These are phyloP conservation scores for Mythimna albipuncta DNA, from an alignment of 2,888 invertebrate species.

Conservation along the genomic window DNA sequence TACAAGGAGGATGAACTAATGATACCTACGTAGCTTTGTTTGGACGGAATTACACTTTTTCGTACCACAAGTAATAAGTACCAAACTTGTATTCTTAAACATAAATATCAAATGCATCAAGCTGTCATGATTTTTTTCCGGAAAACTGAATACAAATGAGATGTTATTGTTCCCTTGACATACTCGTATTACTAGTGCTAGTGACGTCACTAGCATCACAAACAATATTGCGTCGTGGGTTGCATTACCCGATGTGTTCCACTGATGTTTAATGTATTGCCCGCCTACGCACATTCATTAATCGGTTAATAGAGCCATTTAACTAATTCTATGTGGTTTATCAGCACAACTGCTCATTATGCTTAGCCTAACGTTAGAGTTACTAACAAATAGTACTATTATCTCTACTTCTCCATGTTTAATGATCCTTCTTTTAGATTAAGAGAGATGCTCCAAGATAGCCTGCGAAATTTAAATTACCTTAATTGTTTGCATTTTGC, in stretches of 20 bases:
- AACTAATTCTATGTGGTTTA: constrained; percentile 12
- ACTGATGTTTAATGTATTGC: constrained; percentile 10
- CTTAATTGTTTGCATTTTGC: too few species aligned
- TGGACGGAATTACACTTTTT: not conserved
- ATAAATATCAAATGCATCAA: not conserved
- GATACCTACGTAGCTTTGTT: not conserved
- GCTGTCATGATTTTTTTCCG: not conserved
- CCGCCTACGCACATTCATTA: constrained; percentile 7
- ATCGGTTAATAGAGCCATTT: constrained; percentile 12
- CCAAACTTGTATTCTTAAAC: too few species aligned
- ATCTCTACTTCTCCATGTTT: not conserved
- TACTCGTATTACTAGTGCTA: not conserved
- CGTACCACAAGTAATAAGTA: not conserved
- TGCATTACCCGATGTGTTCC: constrained; percentile 1
- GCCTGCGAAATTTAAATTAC: too few species aligned
- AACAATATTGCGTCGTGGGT: constrained; percentile 2
- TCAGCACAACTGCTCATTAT: not conserved
- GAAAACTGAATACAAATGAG: too few species aligned
- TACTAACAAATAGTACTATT: constrained; percentile 9
- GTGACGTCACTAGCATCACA: not conserved
- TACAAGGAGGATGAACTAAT: too few species aligned
- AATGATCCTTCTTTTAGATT: not conserved
- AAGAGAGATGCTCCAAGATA: not conserved
- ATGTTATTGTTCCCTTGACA: constrained; percentile 9
- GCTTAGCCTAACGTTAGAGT: not conserved